Percentiles rank a stretch among this genome's conserved stretches.
These are phyloP conservation scores for Cyprinodon tularosa DNA, from an alignment of 2,113 vertebrate species.

Conservation along the genomic window DNA sequence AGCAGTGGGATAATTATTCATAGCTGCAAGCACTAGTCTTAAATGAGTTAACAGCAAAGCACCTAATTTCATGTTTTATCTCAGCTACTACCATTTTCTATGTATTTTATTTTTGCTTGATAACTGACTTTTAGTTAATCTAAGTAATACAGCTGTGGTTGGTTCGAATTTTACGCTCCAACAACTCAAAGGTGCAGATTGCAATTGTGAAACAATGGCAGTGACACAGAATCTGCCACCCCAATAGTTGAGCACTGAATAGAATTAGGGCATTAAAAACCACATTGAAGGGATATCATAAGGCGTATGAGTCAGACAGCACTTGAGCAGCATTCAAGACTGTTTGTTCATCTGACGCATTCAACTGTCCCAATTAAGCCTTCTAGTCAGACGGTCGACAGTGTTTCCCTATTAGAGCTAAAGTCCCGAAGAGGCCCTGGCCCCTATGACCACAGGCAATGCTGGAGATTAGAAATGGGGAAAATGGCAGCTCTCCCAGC, in stretches of 20 bases:
- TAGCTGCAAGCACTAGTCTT: background rate
- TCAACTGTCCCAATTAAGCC: conserved; percentile 49
- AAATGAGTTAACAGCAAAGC: background rate
- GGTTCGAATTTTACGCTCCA: conserved; percentile 2
- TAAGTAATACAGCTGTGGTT: background rate
- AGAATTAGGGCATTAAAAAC: conserved; percentile 51
- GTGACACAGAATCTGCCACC: conserved; percentile 6
- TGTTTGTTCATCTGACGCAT: conserved; percentile 42
- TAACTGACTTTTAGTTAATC: background rate
- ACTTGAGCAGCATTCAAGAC: conserved; percentile 48
- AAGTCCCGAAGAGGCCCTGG: conserved; percentile 52
- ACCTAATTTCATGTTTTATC: background rate
- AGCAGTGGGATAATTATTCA: background rate
- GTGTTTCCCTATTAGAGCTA: conserved; percentile 39
- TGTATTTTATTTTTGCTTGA: background rate
- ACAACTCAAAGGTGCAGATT: background rate
- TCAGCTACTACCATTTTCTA: background rate
- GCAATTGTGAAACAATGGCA: conserved; percentile 14
- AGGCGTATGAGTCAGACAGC: conserved; percentile 33
- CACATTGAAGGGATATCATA: conserved; percentile 33
- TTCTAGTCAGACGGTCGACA: conserved; percentile 40
- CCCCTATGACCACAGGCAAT: conserved; percentile 55
- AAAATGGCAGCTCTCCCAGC: conserved; percentile 64
- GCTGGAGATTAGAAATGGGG: conserved; percentile 59
- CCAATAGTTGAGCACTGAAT: conserved; percentile 16